Evolutionary conservation across 2,797 vertebrate genomes (phyloP).

Genomic region (Crocidura indochinensis): DNA sequence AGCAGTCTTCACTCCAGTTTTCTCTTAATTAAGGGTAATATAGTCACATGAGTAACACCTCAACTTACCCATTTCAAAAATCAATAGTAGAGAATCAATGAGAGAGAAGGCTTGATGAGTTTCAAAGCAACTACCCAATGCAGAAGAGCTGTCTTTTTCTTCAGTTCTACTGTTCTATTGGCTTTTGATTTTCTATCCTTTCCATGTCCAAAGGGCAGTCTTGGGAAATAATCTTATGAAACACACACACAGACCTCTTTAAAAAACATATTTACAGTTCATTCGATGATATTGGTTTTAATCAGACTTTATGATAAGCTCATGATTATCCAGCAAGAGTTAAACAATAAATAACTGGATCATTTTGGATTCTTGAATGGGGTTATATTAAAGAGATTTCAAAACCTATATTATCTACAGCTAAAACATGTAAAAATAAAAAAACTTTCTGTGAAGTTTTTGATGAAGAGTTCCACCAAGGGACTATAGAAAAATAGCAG

Average conservation of each 20-base stretch:
- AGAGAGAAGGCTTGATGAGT: not conserved
- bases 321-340: slow-evolving; percentile 5
- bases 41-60: not conserved
- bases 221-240: slow-evolving; percentile 4
- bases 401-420: not conserved
- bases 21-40: not conserved
- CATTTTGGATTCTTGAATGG: not conserved
- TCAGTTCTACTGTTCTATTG: not conserved
- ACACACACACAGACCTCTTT: not conserved
- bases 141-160: not conserved
- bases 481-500: slow-evolving; percentile 14
- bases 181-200: slow-evolving; percentile 2
- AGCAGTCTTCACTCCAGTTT: fast-evolving
- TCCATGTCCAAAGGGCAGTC: not conserved
- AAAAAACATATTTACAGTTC: slow-evolving; percentile 24
- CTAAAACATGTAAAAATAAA: slow-evolving; percentile 22
- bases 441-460: not conserved
- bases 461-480: not conserved
- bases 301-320: slow-evolving; percentile 9
- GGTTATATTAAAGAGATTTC: not conserved
- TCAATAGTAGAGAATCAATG: not conserved
- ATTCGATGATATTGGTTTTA: slow-evolving; percentile 16
- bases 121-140: slow-evolving; percentile 9
- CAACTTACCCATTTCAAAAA: not conserved
- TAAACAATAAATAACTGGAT: slow-evolving; percentile 19